phyloP scores from a whole-genome alignment of 1,140 invertebrate genomes.

The Ips typographus region DNA sequence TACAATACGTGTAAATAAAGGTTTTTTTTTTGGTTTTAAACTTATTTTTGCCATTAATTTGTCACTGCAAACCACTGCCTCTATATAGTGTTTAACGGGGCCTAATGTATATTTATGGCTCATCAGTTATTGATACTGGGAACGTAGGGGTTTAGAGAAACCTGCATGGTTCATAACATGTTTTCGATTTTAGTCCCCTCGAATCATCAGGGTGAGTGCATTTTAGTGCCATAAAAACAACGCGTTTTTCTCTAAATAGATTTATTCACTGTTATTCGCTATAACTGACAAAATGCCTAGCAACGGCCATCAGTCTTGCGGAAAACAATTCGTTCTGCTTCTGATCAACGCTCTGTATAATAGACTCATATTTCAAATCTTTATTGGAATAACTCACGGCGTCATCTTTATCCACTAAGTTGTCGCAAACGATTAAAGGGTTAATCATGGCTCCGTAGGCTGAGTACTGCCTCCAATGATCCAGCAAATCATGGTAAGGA shows the following conservation, averaged over 20 bases:
- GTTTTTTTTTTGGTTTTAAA: neutral
- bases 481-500: constrained; percentile 51
- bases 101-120: constrained; percentile 35
- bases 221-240: neutral
- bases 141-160: constrained; percentile 27
- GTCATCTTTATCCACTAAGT: constrained; percentile 18
- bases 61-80: neutral
- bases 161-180: constrained; percentile 28
- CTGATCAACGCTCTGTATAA: constrained; percentile 10
- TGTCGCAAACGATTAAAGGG: constrained; percentile 16
- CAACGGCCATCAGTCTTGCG: constrained; percentile 7
- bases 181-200: constrained; percentile 23
- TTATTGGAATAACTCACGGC: constrained; percentile 11
- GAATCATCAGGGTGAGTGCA: constrained; percentile 13
- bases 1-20: neutral
- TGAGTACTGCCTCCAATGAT: constrained; percentile 49
- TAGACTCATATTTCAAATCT: constrained; percentile 10
- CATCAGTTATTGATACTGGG: constrained; percentile 36
- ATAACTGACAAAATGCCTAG: constrained; percentile 4
- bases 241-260: neutral
- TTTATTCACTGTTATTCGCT: too few species aligned
- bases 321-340: constrained; percentile 14
- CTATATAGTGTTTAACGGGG: constrained; percentile 16
- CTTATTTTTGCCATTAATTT: neutral
- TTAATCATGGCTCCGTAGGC: constrained; percentile 45